Conservation (phyloP, 2,113 vertebrate genomes). For the Gambusia holbrooki region DNA sequence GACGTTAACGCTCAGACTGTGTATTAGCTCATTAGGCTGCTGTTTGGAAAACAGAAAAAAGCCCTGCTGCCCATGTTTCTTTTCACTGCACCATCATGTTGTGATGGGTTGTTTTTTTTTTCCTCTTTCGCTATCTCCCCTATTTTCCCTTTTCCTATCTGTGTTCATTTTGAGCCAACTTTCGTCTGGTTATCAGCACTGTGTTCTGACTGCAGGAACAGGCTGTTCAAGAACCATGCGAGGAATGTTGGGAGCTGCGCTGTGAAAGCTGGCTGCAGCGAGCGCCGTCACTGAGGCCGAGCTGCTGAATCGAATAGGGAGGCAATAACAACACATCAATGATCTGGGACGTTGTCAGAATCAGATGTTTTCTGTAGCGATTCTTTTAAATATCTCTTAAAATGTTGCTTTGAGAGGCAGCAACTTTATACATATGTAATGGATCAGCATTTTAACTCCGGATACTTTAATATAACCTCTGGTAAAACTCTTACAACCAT, state of each 20-base stretch:
- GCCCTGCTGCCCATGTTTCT: neutral
- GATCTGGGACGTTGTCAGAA: no score
- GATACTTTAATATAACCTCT: no score
- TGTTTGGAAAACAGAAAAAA: constrained; percentile 13
- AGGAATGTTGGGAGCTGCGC: neutral
- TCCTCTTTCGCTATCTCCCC: neutral
- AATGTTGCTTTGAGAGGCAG: no score
- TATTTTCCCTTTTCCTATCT: neutral
- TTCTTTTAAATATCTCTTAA: no score
- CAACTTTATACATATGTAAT: no score
- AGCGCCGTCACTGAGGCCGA: constrained; percentile 2
- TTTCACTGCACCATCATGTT: neutral
- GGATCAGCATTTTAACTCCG: no score
- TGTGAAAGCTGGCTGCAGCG: constrained; percentile 5
- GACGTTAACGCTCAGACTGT: neutral
- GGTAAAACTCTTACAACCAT: no score
- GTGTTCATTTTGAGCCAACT: neutral
- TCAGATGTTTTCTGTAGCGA: no score
- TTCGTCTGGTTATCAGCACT: constrained; percentile 13
- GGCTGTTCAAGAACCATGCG: constrained; percentile 29
- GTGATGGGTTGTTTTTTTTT: neutral
- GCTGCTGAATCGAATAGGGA: neutral
- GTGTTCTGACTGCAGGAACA: constrained; percentile 42
- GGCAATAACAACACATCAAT: neutral
- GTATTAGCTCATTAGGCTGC: constrained; percentile 17